Conservation (phyloP, 2,797 vertebrate species). For the Notolepis coatsorum region DNA sequence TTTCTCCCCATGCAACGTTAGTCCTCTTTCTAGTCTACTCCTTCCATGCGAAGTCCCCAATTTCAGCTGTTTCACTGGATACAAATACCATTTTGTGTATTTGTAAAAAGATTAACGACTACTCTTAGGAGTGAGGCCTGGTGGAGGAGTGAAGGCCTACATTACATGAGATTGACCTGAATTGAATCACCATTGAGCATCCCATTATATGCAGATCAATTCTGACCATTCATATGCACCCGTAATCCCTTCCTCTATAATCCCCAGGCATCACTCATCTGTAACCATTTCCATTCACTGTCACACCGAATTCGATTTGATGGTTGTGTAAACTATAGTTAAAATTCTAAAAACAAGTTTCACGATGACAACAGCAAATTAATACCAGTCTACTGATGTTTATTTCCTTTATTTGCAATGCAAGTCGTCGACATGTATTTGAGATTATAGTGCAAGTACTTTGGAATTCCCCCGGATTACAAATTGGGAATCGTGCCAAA, state of each 20-base stretch:
- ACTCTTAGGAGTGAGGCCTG: too few relatives aligned
- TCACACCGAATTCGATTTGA: not conserved
- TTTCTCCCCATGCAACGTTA: too few relatives aligned
- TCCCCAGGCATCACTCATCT: slow-evolving; percentile 17
- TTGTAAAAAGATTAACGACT: too few relatives aligned
- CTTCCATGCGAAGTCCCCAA: too few relatives aligned
- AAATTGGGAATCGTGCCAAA: slow-evolving; percentile 1
- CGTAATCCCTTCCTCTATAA: slow-evolving; percentile 42
- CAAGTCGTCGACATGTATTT: not conserved
- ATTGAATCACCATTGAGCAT: slow-evolving; percentile 4
- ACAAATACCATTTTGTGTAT: too few relatives aligned
- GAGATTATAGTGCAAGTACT: not conserved
- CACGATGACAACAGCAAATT: not conserved
- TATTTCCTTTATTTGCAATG: not conserved
- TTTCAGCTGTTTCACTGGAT: too few relatives aligned
- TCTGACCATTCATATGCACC: slow-evolving; percentile 44
- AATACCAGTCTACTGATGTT: not conserved
- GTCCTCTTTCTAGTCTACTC: too few relatives aligned
- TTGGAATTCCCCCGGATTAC: slow-evolving; percentile 30
- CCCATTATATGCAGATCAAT: slow-evolving; percentile 6
- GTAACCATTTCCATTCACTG: not conserved
- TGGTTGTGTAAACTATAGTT: too few relatives aligned
- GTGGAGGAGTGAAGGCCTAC: not conserved
- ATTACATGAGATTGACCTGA: slow-evolving; percentile 8
- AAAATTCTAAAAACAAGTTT: not conserved